Conservation (phyloP, 1,140 invertebrate genomes). For the Orius insidiosus region DNA sequence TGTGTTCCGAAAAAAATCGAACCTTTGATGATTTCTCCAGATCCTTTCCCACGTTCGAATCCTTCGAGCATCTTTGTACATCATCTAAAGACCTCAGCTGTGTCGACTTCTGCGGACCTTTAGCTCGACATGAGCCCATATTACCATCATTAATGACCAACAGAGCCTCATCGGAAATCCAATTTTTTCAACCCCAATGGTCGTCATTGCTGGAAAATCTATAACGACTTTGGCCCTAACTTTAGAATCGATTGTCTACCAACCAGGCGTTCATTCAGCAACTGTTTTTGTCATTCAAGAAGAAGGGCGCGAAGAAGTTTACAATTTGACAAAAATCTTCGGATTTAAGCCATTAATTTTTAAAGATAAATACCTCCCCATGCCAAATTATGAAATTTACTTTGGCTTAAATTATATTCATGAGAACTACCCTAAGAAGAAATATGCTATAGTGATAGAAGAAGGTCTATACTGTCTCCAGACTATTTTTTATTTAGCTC, state of each 20-base stretch:
- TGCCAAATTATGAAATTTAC: conserved; percentile 24
- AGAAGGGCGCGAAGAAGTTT: conserved; percentile 21
- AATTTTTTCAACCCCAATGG: conserved; percentile 29
- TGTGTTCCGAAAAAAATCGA: conserved; percentile 22
- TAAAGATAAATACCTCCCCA: conserved; percentile 18
- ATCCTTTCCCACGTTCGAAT: conserved; percentile 27
- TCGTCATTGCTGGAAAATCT: conserved; percentile 28
- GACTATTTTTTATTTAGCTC: conserved; percentile 33
- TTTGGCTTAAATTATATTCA: conserved; percentile 21
- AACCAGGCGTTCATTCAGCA: conserved; percentile 29
- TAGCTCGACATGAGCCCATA: conserved; percentile 28
- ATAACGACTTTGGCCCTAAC: conserved; percentile 28
- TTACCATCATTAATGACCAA: conserved; percentile 29
- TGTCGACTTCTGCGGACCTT: conserved; percentile 29
- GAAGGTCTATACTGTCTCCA: conserved; percentile 31
- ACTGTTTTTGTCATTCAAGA: conserved; percentile 22
- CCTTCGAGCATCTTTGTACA: conserved; percentile 27
- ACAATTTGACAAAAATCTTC: conserved; percentile 10
- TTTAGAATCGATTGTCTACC: conserved; percentile 31
- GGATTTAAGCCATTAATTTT: conserved; percentile 6
- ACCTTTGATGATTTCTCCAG: conserved; percentile 21
- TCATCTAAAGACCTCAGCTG: conserved; percentile 24
- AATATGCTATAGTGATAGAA: conserved; percentile 30
- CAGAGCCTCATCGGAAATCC: conserved; percentile 25
- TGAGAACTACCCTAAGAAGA: conserved; percentile 21